Evolutionary conservation across 2,797 vertebrate species (phyloP).

Genomic region (Astyanax mexicanus): DNA sequence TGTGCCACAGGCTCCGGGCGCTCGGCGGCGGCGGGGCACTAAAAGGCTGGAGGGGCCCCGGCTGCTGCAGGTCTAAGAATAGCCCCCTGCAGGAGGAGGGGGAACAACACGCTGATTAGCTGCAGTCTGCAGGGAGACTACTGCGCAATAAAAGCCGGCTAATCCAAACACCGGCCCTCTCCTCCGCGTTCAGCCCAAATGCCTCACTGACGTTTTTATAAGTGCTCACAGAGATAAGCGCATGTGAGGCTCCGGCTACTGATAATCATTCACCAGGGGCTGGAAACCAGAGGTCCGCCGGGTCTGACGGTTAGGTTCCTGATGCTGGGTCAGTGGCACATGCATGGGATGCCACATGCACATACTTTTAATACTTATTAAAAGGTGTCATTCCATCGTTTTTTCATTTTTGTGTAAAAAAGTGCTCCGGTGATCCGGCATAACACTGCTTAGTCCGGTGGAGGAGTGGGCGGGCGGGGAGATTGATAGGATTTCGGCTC

Average conservation of each 20-base stretch:
- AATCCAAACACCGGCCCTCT: constrained; percentile 42
- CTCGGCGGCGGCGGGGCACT: constrained; percentile 52
- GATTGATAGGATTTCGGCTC: too few relatives aligned
- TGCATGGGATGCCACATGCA: constrained; percentile 26
- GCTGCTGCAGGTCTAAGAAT: constrained; percentile 56
- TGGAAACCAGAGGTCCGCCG: constrained; percentile 26
- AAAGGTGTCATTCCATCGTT: too few relatives aligned
- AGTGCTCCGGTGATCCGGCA: too few relatives aligned
- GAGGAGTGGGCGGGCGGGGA: too few relatives aligned
- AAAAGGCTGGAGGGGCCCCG: constrained; percentile 54
- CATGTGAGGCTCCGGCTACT: constrained; percentile 29
- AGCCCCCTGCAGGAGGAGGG: constrained; percentile 52
- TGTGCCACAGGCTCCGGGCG: constrained; percentile 51
- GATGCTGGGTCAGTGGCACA: constrained; percentile 5
- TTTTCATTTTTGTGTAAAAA: too few relatives aligned
- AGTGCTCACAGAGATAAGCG: constrained; percentile 53
- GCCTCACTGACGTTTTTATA: constrained; percentile 54
- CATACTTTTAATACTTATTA: constrained; percentile 24
- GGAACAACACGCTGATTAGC: constrained; percentile 56
- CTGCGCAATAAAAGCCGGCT: constrained; percentile 11
- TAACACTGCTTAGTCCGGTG: too few relatives aligned
- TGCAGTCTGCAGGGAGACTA: constrained; percentile 38
- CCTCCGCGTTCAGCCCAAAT: constrained; percentile 40
- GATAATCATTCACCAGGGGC: constrained; percentile 51
- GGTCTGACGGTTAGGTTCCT: too few relatives aligned